Evolutionary conservation across 2,888 invertebrate species (phyloP), one percentile per base, ranked within the genome.

Genomic region (Acrobasis suavella): DNA sequence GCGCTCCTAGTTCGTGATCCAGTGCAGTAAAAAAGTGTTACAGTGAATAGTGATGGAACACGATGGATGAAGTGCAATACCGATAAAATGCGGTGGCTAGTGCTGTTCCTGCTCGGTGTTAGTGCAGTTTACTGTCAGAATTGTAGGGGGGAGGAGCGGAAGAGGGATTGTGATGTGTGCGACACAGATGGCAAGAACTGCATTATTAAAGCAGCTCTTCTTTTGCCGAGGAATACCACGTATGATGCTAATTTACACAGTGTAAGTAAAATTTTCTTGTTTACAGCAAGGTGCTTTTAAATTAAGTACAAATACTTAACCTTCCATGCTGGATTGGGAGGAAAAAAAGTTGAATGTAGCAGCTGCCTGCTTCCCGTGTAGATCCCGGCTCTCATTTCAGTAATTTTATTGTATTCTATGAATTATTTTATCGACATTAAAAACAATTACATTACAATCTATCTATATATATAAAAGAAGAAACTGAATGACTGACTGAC

Each of bases 181-280:
- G 87, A 87, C 67, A 77, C 72, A 1, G 75, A 85, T 50, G 92
- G 90, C 7, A 81, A 54, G 39, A 67, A 77, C 7, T 96, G 96
- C 76, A 93, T 93, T 54, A 91, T 96, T 51, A 91, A 94, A 60
- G 94, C 95, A 0, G 94, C 95, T 1, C 87, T 96, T 17, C 84
- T 96, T 66, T 80, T 96, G 64, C 95, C 96, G 0, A 91, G 92
- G 61, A 94, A 94, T 73, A 86, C 91, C 32, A 80, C 82, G 0
- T 93, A 91, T 58, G 90, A 93, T 67, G 94, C 93, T 16, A 94
- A 93, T 63, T 82, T 93, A 77, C 85, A 89, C 14, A 91, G 83
- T 72, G 94, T 94, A 67, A 87, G 91, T 85, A 75, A 22, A 2
- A 2, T 22, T 22, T 22, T 22, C 22, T 22, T 22, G 22, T 22